phyloP scores from a whole-genome alignment of 1,140 invertebrate genomes.

The Nebria ingens region DNA sequence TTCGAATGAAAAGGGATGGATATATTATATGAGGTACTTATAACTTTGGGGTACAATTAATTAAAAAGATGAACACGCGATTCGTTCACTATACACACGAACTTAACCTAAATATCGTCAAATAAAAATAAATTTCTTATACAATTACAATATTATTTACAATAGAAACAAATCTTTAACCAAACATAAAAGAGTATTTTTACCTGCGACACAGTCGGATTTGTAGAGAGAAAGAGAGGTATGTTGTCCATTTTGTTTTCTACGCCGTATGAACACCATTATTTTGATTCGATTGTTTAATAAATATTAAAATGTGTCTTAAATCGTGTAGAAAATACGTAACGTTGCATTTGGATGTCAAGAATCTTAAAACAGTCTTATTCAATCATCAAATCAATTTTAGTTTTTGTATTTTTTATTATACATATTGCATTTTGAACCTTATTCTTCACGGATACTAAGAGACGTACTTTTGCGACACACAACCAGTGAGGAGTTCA shows the following conservation, averaged over 20 bases:
- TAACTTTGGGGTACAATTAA: slow-evolving; percentile 8
- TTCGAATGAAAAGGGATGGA: not conserved
- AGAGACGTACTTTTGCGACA: too few species aligned
- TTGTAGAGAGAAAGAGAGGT: slow-evolving; percentile 2
- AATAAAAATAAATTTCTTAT: slow-evolving; percentile 6
- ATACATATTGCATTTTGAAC: too few species aligned
- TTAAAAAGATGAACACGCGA: not conserved
- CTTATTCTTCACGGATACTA: too few species aligned
- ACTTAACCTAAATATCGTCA: not conserved
- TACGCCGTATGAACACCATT: not conserved
- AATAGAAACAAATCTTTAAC: not conserved
- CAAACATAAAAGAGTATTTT: slow-evolving; percentile 2
- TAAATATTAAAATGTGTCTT: too few species aligned
- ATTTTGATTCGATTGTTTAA: not conserved
- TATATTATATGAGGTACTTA: slow-evolving; percentile 8
- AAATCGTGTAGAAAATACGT: too few species aligned
- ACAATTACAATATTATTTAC: slow-evolving; percentile 1
- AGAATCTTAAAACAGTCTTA: too few species aligned
- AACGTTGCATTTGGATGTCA: too few species aligned
- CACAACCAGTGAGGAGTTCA: too few species aligned
- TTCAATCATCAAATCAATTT: too few species aligned
- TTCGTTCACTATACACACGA: not conserved
- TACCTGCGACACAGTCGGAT: not conserved
- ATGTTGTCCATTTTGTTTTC: not conserved
- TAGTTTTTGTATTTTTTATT: too few species aligned